Percentiles rank a stretch among this genome's conserved stretches.
These are phyloP conservation scores for Calliscelio sp. DNA, from an alignment of 2,888 invertebrate species.

Conservation along the genomic window DNA sequence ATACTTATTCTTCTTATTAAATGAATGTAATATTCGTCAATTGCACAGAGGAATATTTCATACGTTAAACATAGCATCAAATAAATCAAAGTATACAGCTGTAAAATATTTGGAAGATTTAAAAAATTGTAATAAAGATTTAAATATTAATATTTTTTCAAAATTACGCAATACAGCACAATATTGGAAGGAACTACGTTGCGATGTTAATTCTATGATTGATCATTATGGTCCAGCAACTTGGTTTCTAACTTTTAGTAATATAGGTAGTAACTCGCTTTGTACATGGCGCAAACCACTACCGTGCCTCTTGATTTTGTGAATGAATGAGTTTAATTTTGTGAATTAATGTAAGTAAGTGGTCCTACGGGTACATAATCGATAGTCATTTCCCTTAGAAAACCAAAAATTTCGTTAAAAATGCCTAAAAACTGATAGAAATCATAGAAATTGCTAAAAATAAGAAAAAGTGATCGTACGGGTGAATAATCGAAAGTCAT, in stretches of 20 bases:
- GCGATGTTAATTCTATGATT: slow-evolving; percentile 74
- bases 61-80: slow-evolving; percentile 69
- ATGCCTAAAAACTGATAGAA: no score
- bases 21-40: slow-evolving; percentile 75
- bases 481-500: no score
- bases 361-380: no score
- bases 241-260: slow-evolving; percentile 76
- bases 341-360: no score
- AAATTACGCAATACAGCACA: slow-evolving; percentile 63
- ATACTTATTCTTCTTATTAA: slow-evolving; percentile 76
- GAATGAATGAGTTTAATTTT: no score
- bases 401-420: no score
- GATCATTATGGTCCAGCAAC: slow-evolving; percentile 63
- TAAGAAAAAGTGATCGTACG: no score
- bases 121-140: slow-evolving; percentile 39
- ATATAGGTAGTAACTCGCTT: no score
- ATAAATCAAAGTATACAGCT: slow-evolving; percentile 61
- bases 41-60: slow-evolving; percentile 71
- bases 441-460: no score
- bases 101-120: slow-evolving; percentile 52
- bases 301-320: no score
- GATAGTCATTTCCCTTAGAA: no score
- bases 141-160: slow-evolving; percentile 70
- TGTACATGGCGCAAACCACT: no score
- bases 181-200: slow-evolving; percentile 71